Evolutionary conservation across 92 coral and sea anemone genomes (phyloP).

Genomic region (Desmophyllum pertusum): DNA sequence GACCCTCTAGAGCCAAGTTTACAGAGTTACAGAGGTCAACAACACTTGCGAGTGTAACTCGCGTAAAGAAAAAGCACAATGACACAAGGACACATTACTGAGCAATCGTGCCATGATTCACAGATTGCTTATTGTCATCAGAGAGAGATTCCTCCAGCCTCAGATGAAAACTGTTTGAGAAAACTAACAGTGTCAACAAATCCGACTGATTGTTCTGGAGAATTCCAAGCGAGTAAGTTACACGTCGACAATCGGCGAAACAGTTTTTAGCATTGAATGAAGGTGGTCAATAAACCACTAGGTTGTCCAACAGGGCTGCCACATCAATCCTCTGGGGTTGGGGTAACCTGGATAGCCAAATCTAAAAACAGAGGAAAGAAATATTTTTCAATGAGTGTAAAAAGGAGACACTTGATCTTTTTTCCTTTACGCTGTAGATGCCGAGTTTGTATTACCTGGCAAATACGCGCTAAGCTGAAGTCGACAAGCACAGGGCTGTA

Average conservation of each 20-base stretch:
- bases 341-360: not conserved
- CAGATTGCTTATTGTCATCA: not conserved
- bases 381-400: not conserved
- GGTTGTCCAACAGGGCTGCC: slow-evolving; percentile 3
- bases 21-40: not conserved
- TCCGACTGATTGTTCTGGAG: not conserved
- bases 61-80: not conserved
- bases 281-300: not conserved
- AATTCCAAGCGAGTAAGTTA: not conserved
- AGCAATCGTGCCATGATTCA: not conserved
- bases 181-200: not conserved
- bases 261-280: not conserved
- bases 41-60: not conserved
- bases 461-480: slow-evolving; percentile 77
- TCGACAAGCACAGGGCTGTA: slow-evolving; percentile 57
- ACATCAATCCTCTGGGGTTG: not conserved
- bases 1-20: not conserved
- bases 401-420: slow-evolving; percentile 52
- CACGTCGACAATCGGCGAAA: not conserved
- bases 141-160: not conserved
- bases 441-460: slow-evolving; percentile 60
- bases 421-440: slow-evolving; percentile 53
- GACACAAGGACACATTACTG: not conserved
- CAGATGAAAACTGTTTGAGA: slow-evolving; percentile 2
- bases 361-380: not conserved